Base-by-base conservation (phyloP, 2,888 invertebrate genomes). In the Callimorpha dominula region DNA sequence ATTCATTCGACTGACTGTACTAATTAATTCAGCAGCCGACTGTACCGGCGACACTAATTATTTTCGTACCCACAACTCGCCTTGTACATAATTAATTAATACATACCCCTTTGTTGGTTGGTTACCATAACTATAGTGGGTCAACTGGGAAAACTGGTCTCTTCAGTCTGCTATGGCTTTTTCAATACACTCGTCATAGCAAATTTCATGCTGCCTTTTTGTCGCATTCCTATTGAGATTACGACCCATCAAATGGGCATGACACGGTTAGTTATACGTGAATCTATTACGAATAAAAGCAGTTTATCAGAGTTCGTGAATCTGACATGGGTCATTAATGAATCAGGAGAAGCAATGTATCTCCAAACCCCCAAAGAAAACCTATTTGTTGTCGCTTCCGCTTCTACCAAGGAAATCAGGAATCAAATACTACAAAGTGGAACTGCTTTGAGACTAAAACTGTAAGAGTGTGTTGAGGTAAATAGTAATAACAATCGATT, bases 21-120 rank as follows among this genome's bases (percentile, higher is more conserved):
- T 85, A 84, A 87, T 87, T 85, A 87, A 86, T 86, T 84, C 79
- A 78, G 66, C 73, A 76, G 69, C 74, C 71, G 68, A 78, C 75
- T 79, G 82, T 82, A 81, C 81, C 71, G 78, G 76, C 76, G 80
- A 79, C 81, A 76, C 77, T 80, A 82, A 82, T 85, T 83, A 85
- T 81, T 80, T 80, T 79, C 81, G 75, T 78, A 81, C 72, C 72
- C 81, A 82, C 79, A 78, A 80, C 78, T 78, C 78, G 64, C 76
- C 54, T 83, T 80, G 81, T 84, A 81, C 77, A 81, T 84, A 80
- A 84, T 84, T 84, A 77, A 84, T 78, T 79, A 78, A 74, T 78
- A 81, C 70, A 72, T 20, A 62, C 74, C 70, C 76, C 72, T 77
- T 75, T 76, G 73, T 77, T 17, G 68, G 65, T 60, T 40, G 52